Percentiles rank a stretch among this genome's conserved stretches.
phyloP scores from a whole-genome alignment of 2,888 invertebrate genomes.

The Cephus pulcher region DNA sequence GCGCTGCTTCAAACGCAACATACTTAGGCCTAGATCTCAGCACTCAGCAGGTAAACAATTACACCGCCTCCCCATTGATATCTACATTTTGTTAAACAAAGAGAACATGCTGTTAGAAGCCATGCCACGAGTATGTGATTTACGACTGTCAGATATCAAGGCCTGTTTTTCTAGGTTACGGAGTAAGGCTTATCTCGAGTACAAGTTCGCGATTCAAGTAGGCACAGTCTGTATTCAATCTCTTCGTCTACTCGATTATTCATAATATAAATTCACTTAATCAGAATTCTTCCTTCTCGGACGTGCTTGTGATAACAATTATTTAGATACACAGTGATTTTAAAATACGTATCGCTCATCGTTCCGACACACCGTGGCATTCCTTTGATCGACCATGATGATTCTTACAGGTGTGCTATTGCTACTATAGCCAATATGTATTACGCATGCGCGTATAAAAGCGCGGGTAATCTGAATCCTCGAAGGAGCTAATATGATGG shows the following conservation, averaged over 20 bases:
- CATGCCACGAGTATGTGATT: background rate
- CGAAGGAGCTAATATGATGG: background rate
- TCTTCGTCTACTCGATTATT: background rate
- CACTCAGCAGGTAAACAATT: constrained; percentile 81
- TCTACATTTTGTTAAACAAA: background rate
- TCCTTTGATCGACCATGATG: background rate
- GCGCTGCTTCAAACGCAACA: constrained; percentile 65
- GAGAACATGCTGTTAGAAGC: background rate
- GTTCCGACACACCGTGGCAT: background rate
- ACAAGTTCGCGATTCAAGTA: background rate
- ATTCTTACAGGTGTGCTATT: background rate
- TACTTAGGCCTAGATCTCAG: constrained; percentile 89
- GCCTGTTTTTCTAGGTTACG: background rate
- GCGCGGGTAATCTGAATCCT: background rate
- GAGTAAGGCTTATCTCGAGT: background rate
- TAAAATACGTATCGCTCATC: background rate
- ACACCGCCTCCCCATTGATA: background rate
- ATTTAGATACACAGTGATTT: background rate
- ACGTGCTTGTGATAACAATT: background rate
- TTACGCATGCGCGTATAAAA: background rate
- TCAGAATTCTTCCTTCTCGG: background rate
- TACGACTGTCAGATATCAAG: background rate
- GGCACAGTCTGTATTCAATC: background rate
- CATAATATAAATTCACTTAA: background rate
- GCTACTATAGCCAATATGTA: background rate